Percentiles rank a stretch among this genome's conserved stretches.
These are phyloP conservation scores for Sialia sialis DNA, from an alignment of 2,113 vertebrate species.

Conservation along the genomic window DNA sequence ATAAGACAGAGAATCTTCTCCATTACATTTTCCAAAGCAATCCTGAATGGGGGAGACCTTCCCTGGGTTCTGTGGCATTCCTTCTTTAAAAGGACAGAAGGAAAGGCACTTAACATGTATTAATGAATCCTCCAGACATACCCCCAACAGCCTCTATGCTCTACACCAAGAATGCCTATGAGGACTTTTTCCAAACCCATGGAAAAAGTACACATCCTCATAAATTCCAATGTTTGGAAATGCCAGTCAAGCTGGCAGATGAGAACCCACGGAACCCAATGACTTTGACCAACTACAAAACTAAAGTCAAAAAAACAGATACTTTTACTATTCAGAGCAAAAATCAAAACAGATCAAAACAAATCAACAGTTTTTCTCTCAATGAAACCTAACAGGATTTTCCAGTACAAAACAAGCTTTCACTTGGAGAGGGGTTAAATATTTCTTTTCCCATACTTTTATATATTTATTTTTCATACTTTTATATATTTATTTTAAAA, in stretches of 20 bases:
- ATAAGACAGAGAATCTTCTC: not conserved
- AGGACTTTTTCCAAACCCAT: not conserved
- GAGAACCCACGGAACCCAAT: not conserved
- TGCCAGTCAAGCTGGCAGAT: not conserved
- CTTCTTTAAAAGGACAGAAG: not conserved
- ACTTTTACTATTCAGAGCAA: not conserved
- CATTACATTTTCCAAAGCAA: not conserved
- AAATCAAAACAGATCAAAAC: not conserved
- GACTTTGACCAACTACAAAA: not conserved
- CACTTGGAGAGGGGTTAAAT: not conserved
- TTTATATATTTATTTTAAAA: not conserved
- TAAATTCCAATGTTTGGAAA: not conserved
- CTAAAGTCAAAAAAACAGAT: rapidly evolving
- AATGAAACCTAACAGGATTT: not conserved
- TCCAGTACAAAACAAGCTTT: not conserved
- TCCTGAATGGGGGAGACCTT: not conserved
- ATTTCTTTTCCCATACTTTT: not conserved
- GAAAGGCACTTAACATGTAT: conserved; percentile 11
- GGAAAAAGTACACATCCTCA: not conserved
- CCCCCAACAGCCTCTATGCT: not conserved
- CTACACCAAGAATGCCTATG: not conserved
- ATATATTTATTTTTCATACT: not conserved
- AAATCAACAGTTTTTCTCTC: not conserved
- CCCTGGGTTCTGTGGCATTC: not conserved
- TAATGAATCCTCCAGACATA: conserved; percentile 19